phyloP scores from a whole-genome alignment of 2,888 invertebrate species.

The Microplitis deprimator region DNA sequence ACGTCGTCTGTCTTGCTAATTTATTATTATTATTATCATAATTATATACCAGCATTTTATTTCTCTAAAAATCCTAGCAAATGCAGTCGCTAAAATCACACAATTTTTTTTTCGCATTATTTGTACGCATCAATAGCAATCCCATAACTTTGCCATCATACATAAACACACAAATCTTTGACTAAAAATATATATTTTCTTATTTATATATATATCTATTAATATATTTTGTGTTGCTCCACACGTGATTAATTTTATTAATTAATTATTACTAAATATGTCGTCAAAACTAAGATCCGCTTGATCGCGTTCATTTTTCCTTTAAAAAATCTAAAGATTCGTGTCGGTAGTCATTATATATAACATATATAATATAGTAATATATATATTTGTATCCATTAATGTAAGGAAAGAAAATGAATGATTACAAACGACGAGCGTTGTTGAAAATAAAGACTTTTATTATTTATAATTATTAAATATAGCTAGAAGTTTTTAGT shows the following conservation, averaged over 20 bases:
- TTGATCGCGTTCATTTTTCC: conserved; percentile 32
- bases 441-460: conserved; percentile 56
- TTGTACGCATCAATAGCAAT: conserved; percentile 23
- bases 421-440: conserved; percentile 13
- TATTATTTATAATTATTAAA: conserved; percentile 17
- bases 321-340: conserved; percentile 22
- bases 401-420: conserved; percentile 10
- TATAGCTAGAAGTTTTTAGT: conserved; percentile 65
- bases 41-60: background rate
- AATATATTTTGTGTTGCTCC: background rate
- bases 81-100: conserved; percentile 18
- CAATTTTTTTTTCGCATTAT: background rate
- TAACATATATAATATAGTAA: background rate
- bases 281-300: conserved; percentile 23
- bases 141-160: background rate
- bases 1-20: conserved; percentile 19
- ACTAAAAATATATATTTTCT: conserved; percentile 63
- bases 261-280: conserved; percentile 3
- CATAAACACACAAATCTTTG: conserved; percentile 59
- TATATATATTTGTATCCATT: background rate
- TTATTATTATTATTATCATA: background rate
- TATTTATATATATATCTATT: conserved; percentile 43
- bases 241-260: background rate
- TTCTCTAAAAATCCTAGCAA: conserved; percentile 3
- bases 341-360: conserved; percentile 1